Evolutionary conservation across 2,797 vertebrate species (phyloP).

Genomic region (Carcharodon carcharias): DNA sequence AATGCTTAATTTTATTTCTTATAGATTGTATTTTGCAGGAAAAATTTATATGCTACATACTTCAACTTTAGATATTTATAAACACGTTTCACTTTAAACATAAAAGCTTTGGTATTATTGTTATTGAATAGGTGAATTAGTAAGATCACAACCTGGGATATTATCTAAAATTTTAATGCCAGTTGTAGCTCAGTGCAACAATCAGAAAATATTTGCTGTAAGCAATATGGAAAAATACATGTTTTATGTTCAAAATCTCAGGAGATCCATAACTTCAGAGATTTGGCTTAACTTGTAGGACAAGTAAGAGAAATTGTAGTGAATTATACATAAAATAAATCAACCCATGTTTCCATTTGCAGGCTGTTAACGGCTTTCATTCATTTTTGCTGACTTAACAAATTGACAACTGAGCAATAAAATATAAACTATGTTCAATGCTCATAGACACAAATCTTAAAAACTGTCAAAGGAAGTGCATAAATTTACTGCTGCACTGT

Average conservation of each 20-base stretch:
- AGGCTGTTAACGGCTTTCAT: not conserved
- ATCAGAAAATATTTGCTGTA: conserved; percentile 47
- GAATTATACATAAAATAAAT: conserved; percentile 30
- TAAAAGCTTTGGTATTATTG: not conserved
- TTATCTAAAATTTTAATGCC: not conserved
- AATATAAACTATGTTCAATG: not conserved
- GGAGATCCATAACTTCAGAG: not conserved
- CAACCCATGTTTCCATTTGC: not conserved
- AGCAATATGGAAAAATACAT: conserved; percentile 46
- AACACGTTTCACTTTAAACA: not conserved
- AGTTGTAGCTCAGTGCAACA: conserved; percentile 46
- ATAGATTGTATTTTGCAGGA: not conserved
- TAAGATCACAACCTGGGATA: not conserved
- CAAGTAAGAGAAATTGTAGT: not conserved
- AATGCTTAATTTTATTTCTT: not conserved
- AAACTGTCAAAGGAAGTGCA: not conserved
- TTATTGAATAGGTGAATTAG: not conserved
- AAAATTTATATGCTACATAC: not conserved
- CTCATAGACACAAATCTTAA: not conserved
- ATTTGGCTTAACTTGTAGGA: not conserved
- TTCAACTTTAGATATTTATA: not conserved
- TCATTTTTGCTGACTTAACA: conserved; percentile 30
- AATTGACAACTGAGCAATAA: conserved; percentile 7
- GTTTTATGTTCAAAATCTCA: not conserved
- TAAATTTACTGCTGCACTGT: not conserved